phyloP scores from a whole-genome alignment of 1,140 invertebrate genomes.

The Aphelenchoides fujianensis region DNA sequence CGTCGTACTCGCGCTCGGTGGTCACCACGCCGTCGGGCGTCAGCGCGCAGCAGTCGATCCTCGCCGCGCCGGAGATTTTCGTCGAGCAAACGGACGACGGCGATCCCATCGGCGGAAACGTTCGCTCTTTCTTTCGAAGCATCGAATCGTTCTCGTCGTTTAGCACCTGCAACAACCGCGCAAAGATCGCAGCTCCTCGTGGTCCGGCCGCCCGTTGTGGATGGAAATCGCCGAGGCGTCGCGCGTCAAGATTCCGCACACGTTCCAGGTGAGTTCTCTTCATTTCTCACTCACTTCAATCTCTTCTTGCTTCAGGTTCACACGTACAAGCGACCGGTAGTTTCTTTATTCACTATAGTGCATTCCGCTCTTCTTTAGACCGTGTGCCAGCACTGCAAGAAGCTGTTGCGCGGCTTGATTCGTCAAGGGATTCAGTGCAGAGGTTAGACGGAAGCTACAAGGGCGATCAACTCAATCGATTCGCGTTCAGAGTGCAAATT shows the following conservation, averaged over 20 bases:
- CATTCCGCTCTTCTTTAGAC: no score
- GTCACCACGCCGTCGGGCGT: slow-evolving; percentile 24
- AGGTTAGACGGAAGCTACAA: slow-evolving; percentile 62
- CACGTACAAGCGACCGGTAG: slow-evolving; percentile 84
- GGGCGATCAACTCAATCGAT: neutral
- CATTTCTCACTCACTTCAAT: no score
- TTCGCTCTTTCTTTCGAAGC: slow-evolving; percentile 26
- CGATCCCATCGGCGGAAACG: slow-evolving; percentile 58
- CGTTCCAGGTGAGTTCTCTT: no score
- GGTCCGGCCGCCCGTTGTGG: slow-evolving; percentile 71
- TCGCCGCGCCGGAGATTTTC: slow-evolving; percentile 52
- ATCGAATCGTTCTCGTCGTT: slow-evolving; percentile 19
- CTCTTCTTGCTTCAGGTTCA: no score
- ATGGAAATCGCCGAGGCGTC: slow-evolving; percentile 67
- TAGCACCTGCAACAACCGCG: slow-evolving; percentile 57
- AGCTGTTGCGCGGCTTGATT: slow-evolving; percentile 87
- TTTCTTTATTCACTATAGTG: no score
- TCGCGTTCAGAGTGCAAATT: slow-evolving; percentile 82
- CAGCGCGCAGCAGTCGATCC: neutral
- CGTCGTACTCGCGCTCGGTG: slow-evolving; percentile 45
- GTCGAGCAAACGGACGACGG: slow-evolving; percentile 58
- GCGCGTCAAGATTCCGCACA: slow-evolving; percentile 60
- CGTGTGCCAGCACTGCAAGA: slow-evolving; percentile 90
- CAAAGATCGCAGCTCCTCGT: slow-evolving; percentile 62
- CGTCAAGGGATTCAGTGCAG: slow-evolving; percentile 95